Evolutionary conservation across 1,140 invertebrate species (phyloP).

Genomic region (Calephelis virginiensis): DNA sequence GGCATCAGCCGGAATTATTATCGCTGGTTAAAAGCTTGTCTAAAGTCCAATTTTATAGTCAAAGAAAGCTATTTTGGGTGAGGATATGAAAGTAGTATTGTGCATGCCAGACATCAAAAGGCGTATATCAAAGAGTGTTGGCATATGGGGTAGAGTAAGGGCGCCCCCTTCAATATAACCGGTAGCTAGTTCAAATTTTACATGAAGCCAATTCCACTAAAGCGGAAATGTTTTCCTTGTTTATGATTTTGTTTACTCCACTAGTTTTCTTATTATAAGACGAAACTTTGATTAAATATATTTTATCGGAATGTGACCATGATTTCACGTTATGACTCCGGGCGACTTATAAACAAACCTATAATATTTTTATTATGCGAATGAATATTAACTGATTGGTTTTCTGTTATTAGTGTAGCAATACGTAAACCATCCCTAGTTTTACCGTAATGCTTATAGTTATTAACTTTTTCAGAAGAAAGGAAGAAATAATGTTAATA

Average conservation of each 20-base stretch:
- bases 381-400: no score
- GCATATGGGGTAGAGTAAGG: conserved; percentile 54
- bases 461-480: no score
- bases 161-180: conserved; percentile 55
- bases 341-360: neutral
- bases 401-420: no score
- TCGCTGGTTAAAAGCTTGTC: conserved; percentile 36
- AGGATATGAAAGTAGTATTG: conserved; percentile 62
- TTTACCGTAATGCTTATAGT: no score
- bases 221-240: conserved; percentile 31
- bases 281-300: neutral
- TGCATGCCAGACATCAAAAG: conserved; percentile 70
- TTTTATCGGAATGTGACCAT: neutral
- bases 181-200: conserved; percentile 64
- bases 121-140: conserved; percentile 70
- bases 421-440: no score
- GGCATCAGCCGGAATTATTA: conserved; percentile 4
- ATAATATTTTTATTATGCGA: no score
- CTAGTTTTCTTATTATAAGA: neutral
- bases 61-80: conserved; percentile 61
- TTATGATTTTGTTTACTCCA: conserved; percentile 7
- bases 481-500: no score
- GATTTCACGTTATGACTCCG: neutral
- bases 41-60: conserved; percentile 52
- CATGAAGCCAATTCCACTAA: conserved; percentile 42